These are phyloP conservation scores for Pitta sordida DNA, from an alignment of 2,113 vertebrate species.

Conservation along the genomic window DNA sequence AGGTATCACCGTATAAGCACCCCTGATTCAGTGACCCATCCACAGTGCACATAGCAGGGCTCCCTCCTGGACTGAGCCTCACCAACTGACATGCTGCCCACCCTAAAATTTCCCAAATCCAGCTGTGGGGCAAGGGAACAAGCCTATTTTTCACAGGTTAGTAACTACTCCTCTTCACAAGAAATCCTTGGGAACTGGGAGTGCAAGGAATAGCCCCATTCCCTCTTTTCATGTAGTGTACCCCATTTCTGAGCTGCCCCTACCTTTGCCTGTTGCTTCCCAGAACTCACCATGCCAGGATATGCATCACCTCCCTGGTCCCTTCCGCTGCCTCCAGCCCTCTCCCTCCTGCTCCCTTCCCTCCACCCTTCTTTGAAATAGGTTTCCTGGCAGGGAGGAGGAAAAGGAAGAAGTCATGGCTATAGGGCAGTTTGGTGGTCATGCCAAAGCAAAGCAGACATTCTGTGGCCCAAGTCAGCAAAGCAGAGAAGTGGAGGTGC, in stretches of 20 bases:
- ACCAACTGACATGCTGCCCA: fast-evolving
- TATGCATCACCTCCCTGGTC: background rate
- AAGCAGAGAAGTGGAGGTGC: background rate
- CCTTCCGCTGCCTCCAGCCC: background rate
- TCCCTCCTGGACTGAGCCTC: background rate
- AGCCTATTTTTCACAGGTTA: background rate
- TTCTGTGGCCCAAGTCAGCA: background rate
- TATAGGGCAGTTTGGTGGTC: background rate
- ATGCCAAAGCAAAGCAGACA: background rate
- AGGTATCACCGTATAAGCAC: background rate
- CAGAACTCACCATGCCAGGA: background rate
- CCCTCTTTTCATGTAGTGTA: background rate
- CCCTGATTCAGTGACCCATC: background rate
- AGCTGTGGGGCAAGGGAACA: background rate
- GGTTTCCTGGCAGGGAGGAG: background rate
- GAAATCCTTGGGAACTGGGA: background rate
- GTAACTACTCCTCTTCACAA: background rate
- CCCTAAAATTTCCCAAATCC: background rate
- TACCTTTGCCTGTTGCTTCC: background rate
- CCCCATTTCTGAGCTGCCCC: background rate
- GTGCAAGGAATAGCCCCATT: fast-evolving
- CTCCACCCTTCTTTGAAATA: background rate
- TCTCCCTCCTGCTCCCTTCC: background rate
- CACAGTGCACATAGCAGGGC: fast-evolving
- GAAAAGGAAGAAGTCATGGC: background rate